Evolutionary conservation across 2,113 vertebrate genomes (phyloP).

Genomic region (Callipepla californica): DNA sequence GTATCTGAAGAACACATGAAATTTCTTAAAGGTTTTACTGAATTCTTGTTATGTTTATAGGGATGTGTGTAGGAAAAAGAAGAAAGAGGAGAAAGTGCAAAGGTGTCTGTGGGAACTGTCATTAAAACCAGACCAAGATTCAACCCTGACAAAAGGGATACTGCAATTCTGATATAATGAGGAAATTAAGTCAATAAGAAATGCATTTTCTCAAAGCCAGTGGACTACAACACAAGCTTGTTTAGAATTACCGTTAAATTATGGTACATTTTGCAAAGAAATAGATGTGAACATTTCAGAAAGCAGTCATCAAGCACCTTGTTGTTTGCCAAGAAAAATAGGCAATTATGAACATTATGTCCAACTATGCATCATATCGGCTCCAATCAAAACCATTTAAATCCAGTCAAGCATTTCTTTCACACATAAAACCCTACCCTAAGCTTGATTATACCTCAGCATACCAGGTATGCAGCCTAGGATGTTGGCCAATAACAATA

Average conservation of each 20-base stretch:
- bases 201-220: slow-evolving; percentile 1
- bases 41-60: neutral
- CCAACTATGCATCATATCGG: slow-evolving; percentile 70
- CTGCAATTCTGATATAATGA: neutral
- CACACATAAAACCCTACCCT: slow-evolving; percentile 52
- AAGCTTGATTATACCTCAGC: slow-evolving; percentile 54
- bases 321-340: slow-evolving; percentile 75
- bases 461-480: slow-evolving; percentile 53
- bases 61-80: neutral
- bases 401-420: slow-evolving; percentile 70
- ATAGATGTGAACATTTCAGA: slow-evolving; percentile 57
- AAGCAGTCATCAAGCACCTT: slow-evolving; percentile 53
- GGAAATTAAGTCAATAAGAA: slow-evolving; percentile 31
- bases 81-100: neutral
- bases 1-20: neutral
- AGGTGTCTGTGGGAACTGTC: slow-evolving; percentile 9
- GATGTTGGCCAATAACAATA: slow-evolving; percentile 69
- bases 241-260: slow-evolving; percentile 56
- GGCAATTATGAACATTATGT: slow-evolving; percentile 72
- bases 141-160: neutral
- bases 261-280: slow-evolving; percentile 45
- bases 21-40: neutral
- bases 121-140: slow-evolving; percentile 8
- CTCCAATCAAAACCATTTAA: slow-evolving; percentile 73
- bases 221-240: slow-evolving; percentile 37